A percentile compares a stretch with the other conserved stretches of the same genome.
These are phyloP conservation scores for Periparus ater DNA, from an alignment of 2,797 vertebrate genomes.

Conservation along the genomic window DNA sequence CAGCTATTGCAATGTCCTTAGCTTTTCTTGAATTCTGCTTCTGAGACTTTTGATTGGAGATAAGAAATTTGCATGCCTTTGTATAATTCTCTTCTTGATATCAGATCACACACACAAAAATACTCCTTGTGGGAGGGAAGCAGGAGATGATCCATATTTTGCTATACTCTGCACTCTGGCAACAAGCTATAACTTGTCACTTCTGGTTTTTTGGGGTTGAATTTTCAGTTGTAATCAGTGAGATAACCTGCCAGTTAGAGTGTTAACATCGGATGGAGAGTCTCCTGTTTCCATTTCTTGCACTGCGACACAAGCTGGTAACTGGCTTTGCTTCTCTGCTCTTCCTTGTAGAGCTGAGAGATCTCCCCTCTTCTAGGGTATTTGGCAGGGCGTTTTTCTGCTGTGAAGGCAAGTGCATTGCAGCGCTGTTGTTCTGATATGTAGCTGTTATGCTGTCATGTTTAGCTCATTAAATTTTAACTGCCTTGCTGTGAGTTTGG, in stretches of 20 bases:
- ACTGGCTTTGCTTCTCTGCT: not conserved
- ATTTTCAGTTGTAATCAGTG: not conserved
- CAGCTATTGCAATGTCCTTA: not conserved
- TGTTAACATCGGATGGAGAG: not conserved
- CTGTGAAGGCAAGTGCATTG: not conserved
- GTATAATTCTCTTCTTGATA: not conserved
- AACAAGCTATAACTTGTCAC: not conserved
- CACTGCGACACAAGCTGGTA: not conserved
- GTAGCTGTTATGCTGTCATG: not conserved
- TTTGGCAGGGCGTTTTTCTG: not conserved
- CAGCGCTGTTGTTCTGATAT: not conserved
- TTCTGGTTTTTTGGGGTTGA: not conserved
- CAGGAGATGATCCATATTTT: not conserved
- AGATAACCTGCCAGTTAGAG: not conserved
- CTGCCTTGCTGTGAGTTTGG: not conserved
- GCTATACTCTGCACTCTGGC: not conserved
- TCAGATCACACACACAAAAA: not conserved
- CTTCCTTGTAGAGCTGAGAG: not conserved
- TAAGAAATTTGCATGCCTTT: not conserved
- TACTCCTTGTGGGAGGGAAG: not conserved
- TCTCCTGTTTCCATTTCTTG: not conserved
- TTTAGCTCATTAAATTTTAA: constrained; percentile 11
- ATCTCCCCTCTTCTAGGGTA: not conserved
- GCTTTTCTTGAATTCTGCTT: not conserved
- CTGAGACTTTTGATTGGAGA: not conserved